Conservation (phyloP, 2,113 vertebrate species). For the Rostratula benghalensis region DNA sequence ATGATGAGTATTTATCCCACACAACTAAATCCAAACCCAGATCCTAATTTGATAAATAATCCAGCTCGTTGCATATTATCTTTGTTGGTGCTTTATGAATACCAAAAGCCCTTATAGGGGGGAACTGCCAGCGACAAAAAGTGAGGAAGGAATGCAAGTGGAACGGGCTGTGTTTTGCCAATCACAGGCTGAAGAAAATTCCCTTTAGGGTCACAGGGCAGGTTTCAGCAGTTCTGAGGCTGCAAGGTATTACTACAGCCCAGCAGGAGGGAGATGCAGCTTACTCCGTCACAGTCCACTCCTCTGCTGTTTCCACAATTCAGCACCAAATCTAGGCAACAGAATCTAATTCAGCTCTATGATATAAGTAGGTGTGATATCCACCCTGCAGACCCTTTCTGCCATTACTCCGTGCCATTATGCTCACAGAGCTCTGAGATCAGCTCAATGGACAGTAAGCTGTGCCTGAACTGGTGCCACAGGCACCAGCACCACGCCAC, state of each 20-base stretch:
- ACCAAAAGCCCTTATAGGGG: not conserved
- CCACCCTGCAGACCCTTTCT: not conserved
- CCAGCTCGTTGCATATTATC: not conserved
- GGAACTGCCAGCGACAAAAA: not conserved
- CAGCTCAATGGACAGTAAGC: not conserved
- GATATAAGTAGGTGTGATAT: not conserved
- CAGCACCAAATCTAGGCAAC: not conserved
- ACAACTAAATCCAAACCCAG: not conserved
- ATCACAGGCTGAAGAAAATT: not conserved
- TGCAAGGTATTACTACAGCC: not conserved
- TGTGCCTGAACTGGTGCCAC: not conserved
- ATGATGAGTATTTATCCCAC: not conserved
- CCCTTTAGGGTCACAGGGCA: not conserved
- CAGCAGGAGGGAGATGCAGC: not conserved
- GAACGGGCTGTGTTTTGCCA: not conserved
- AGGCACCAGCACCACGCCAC: fast-evolving
- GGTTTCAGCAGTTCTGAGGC: not conserved
- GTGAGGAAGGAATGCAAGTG: not conserved
- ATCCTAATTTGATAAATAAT: not conserved
- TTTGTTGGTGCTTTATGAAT: not conserved
- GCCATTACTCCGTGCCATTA: not conserved
- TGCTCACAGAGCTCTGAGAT: not conserved
- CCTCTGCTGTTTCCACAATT: not conserved
- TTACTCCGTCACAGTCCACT: not conserved
- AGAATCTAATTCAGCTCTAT: not conserved